Percentiles rank a stretch among this genome's conserved stretches.
Conservation (phyloP, 2,797 vertebrate species). For the Halcyon badia region DNA sequence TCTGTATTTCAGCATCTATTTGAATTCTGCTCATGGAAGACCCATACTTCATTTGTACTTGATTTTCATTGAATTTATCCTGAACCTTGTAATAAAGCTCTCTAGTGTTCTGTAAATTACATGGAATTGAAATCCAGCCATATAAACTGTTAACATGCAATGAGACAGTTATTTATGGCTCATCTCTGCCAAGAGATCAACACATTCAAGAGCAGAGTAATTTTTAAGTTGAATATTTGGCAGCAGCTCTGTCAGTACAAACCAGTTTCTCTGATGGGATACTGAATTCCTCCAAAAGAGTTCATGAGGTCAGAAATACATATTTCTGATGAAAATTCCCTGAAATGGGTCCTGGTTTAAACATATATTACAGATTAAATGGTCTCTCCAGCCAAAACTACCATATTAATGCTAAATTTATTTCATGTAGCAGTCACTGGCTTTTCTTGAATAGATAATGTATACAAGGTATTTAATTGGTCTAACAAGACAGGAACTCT, state of each 20-base stretch:
- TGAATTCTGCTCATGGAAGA: constrained; percentile 33
- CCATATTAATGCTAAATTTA: background rate
- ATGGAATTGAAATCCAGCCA: constrained; percentile 9
- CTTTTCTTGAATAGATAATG: background rate
- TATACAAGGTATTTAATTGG: background rate
- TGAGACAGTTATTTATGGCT: constrained; percentile 12
- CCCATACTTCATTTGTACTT: constrained; percentile 19
- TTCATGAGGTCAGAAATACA: background rate
- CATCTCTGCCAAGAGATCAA: background rate
- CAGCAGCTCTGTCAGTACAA: background rate
- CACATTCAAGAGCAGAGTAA: background rate
- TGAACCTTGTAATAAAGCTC: constrained; percentile 15
- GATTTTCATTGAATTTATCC: constrained; percentile 53
- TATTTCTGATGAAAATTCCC: constrained; percentile 2
- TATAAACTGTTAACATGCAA: background rate
- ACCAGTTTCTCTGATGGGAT: background rate
- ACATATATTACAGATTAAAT: background rate
- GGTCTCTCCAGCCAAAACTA: background rate
- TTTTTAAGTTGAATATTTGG: constrained; percentile 16
- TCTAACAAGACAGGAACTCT: background rate
- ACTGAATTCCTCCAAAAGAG: background rate
- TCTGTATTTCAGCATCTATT: background rate
- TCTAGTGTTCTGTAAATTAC: constrained; percentile 27
- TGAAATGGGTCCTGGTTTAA: background rate
- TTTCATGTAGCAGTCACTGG: background rate